Evolutionary conservation across 2,797 vertebrate genomes (phyloP).

Genomic region (Gymnopithys bicolor): DNA sequence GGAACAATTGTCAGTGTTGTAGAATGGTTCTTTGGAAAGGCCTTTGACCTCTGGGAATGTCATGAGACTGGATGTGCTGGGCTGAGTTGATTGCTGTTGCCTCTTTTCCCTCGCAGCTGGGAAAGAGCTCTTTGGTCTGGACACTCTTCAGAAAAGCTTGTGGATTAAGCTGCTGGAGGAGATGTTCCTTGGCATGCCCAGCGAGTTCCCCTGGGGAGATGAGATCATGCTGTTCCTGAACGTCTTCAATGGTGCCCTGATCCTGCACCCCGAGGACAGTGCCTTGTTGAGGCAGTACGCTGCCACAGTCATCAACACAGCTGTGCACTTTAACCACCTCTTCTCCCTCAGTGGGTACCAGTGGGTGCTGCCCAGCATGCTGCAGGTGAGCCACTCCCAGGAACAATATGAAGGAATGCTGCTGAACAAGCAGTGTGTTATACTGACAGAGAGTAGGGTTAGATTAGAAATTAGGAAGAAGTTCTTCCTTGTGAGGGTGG

Average conservation of each 20-base stretch:
- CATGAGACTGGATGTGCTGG: neutral
- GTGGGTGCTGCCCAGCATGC: constrained; percentile 98
- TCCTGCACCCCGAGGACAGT: constrained; percentile 96
- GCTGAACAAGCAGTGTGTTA: rapidly evolving
- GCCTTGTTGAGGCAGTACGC: constrained; percentile 95
- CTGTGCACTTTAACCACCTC: constrained; percentile 97
- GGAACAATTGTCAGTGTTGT: neutral
- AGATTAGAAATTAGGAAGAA: neutral
- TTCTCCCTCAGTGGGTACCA: constrained; percentile 99
- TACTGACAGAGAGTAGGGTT: neutral
- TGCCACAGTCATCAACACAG: constrained; percentile 96
- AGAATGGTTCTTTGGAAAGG: neutral
- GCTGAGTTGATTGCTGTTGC: neutral
- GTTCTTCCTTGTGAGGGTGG: neutral
- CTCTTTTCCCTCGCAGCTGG: constrained; percentile 75
- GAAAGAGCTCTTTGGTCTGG: constrained; percentile 96
- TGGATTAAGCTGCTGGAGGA: constrained; percentile 99
- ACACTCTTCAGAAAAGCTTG: constrained; percentile 97
- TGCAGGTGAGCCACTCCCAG: constrained; percentile 83
- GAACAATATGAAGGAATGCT: rapidly evolving
- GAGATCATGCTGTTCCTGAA: constrained; percentile 99
- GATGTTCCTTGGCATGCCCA: constrained; percentile 99
- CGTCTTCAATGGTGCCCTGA: constrained; percentile 94
- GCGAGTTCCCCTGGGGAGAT: constrained; percentile 97
- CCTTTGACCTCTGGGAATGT: neutral